Evolutionary conservation across 1,140 invertebrate genomes (phyloP).

Genomic region (Drosophila ohnishii): DNA sequence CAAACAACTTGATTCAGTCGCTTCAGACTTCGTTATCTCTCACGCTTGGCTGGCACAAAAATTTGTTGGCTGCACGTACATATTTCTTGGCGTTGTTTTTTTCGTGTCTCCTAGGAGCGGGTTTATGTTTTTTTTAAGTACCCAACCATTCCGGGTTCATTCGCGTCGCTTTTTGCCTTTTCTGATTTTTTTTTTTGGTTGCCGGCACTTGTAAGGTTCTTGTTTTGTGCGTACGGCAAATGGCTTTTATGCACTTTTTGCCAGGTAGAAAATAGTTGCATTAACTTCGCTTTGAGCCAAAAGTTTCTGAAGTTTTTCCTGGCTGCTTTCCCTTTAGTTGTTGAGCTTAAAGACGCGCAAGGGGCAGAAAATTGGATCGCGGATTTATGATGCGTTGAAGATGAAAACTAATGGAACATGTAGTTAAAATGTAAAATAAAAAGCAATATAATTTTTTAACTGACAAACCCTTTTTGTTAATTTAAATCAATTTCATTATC

Average conservation of each 20-base stretch:
- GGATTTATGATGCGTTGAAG: neutral
- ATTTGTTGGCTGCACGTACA: conserved; percentile 52
- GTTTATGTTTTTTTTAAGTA: conserved; percentile 20
- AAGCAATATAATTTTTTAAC: neutral
- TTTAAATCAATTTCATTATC: no score
- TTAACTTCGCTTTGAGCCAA: conserved; percentile 17
- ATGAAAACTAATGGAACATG: neutral
- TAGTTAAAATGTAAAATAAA: neutral
- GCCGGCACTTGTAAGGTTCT: conserved; percentile 47
- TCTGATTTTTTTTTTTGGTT: conserved; percentile 27
- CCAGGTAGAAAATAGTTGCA: conserved; percentile 43
- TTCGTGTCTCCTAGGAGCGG: conserved; percentile 7
- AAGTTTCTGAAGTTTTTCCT: conserved; percentile 21
- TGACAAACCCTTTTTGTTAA: no score
- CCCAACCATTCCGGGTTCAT: conserved; percentile 39
- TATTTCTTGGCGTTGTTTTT: conserved; percentile 6
- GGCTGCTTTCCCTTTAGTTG: neutral
- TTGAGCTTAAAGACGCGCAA: neutral
- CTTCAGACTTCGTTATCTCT: conserved; percentile 54
- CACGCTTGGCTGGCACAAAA: conserved; percentile 62
- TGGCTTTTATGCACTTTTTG: conserved; percentile 33
- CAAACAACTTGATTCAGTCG: conserved; percentile 41
- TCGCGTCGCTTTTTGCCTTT: conserved; percentile 34
- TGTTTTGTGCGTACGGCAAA: conserved; percentile 25
- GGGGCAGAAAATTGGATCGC: neutral